A percentile compares a stretch with the other conserved stretches of the same genome.
Conservation (phyloP, 2,797 vertebrate genomes). For the Aselliscus stoliczkanus region DNA sequence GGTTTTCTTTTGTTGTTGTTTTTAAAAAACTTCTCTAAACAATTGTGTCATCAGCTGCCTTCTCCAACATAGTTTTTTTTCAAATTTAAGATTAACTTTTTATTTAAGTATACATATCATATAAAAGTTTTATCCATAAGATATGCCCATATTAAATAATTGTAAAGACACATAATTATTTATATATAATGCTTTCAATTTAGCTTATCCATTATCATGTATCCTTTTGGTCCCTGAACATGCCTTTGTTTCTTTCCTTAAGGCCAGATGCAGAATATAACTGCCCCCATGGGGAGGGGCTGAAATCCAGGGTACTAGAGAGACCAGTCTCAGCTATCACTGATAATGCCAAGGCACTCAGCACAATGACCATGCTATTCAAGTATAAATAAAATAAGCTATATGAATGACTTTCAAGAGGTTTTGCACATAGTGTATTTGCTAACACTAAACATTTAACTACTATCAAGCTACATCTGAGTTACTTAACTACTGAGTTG, state of each 20-base stretch:
- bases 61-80: not conserved
- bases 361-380: not conserved
- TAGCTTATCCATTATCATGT: not conserved
- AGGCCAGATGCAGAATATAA: not conserved
- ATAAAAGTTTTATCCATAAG: constrained; percentile 52
- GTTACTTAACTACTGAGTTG: not conserved
- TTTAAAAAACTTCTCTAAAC: not conserved
- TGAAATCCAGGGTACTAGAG: not conserved
- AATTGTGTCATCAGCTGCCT: constrained; percentile 13
- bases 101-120: constrained; percentile 54
- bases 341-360: not conserved
- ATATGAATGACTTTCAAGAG: not conserved
- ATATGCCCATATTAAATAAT: constrained; percentile 29
- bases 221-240: not conserved
- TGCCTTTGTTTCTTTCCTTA: not conserved
- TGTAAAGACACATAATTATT: constrained; percentile 21
- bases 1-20: not conserved
- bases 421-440: not conserved
- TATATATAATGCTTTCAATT: not conserved
- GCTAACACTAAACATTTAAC: not conserved
- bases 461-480: not conserved
- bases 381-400: not conserved
- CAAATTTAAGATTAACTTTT: constrained; percentile 37
- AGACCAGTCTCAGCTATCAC: not conserved
- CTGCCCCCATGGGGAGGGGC: not conserved